These are phyloP conservation scores for Sebastes hopkinsi DNA, from an alignment of 2,797 vertebrate species.

Conservation along the genomic window DNA sequence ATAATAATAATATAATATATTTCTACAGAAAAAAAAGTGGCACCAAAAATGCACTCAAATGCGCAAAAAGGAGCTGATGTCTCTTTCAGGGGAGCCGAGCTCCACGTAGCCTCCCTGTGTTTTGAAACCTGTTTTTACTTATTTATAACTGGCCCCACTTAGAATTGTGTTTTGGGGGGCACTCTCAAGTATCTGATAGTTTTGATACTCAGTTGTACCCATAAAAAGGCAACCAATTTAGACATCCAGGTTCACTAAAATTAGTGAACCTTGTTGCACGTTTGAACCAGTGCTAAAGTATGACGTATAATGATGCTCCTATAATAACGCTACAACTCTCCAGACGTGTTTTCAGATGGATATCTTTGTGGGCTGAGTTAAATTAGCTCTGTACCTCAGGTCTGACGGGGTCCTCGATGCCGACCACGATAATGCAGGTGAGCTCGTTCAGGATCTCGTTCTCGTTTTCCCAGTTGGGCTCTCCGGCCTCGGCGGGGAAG, in stretches of 20 bases:
- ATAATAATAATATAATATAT: not conserved
- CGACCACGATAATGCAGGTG: slow-evolving; percentile 92
- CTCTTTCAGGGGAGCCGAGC: not conserved
- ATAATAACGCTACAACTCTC: not conserved
- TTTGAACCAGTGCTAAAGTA: not conserved
- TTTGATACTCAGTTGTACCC: not conserved
- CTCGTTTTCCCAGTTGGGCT: slow-evolving; percentile 93
- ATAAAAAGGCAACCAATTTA: not conserved
- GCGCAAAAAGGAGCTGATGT: not conserved
- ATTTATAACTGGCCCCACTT: not conserved
- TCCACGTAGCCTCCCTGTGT: not conserved
- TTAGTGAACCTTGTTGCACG: not conserved
- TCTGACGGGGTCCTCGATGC: slow-evolving; percentile 97
- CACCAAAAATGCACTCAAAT: not conserved
- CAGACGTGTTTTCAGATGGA: not conserved
- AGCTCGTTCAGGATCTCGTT: slow-evolving; percentile 90
- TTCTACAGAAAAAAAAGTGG: not conserved
- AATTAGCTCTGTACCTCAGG: slow-evolving; percentile 85
- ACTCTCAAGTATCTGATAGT: not conserved
- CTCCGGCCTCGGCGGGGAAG: slow-evolving; percentile 82
- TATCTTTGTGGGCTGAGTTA: too few species aligned
- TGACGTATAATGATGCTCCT: not conserved
- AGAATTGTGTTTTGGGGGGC: not conserved
- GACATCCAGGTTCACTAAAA: not conserved
- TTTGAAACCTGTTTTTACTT: not conserved